Evolutionary conservation across 1,140 invertebrate genomes (phyloP).

Genomic region (Drosophila arizonae): DNA sequence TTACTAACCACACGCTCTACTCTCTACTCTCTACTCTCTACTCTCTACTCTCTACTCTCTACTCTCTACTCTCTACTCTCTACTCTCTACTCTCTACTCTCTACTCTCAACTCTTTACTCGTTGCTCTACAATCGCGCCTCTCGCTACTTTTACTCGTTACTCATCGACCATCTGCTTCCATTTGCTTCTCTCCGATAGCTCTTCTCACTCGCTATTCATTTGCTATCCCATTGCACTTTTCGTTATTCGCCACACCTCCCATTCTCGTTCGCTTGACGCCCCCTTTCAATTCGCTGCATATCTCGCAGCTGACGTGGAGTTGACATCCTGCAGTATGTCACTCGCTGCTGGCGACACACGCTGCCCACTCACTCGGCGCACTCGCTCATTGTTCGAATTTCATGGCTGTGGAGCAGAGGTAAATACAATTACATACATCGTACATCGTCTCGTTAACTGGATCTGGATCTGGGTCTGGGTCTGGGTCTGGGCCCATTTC

Average conservation of each 20-base stretch:
- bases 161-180: neutral
- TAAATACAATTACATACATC: conserved; percentile 44
- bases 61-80: neutral
- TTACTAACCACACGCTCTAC: neutral
- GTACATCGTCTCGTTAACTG: conserved; percentile 17
- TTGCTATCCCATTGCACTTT: neutral
- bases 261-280: neutral
- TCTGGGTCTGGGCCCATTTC: conserved; percentile 17
- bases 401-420: neutral
- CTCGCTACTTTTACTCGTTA: neutral
- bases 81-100: neutral
- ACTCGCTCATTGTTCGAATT: conserved; percentile 23
- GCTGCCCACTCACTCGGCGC: neutral
- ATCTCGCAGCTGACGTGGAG: neutral
- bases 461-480: conserved; percentile 18
- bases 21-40: neutral
- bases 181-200: too few relatives aligned
- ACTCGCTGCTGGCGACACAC: neutral
- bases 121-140: too few relatives aligned
- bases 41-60: neutral
- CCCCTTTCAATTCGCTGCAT: neutral
- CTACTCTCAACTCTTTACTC: neutral
- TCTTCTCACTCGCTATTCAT: too few relatives aligned
- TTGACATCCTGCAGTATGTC: conserved; percentile 9
- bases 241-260: neutral